Conservation (phyloP, 2,113 vertebrate genomes). For the Formicarius rufipectus region DNA sequence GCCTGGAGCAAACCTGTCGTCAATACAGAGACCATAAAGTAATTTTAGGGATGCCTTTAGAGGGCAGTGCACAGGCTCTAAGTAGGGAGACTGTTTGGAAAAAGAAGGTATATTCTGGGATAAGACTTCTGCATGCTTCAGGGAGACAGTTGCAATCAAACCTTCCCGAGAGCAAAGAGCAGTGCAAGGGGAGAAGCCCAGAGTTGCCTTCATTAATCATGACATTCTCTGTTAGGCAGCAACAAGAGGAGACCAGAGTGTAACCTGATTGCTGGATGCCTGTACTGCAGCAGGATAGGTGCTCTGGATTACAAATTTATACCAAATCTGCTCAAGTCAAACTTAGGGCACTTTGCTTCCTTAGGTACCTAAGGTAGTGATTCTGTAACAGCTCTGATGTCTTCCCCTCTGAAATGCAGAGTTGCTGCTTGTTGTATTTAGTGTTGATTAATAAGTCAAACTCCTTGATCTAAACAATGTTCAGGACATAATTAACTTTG, state of each 20-base stretch:
- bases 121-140: not conserved
- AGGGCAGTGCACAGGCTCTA: not conserved
- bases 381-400: not conserved
- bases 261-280: not conserved
- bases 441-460: not conserved
- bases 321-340: not conserved
- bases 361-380: not conserved
- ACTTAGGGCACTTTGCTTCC: accelerated
- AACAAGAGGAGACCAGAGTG: not conserved
- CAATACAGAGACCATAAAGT: not conserved
- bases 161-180: not conserved
- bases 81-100: not conserved
- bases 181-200: not conserved
- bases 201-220: not conserved
- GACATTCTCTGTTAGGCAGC: not conserved
- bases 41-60: not conserved
- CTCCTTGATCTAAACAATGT: not conserved
- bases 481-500: not conserved
- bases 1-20: not conserved
- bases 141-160: not conserved
- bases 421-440: not conserved
- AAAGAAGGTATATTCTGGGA: not conserved
- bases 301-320: not conserved
- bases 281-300: not conserved
- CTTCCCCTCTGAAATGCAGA: not conserved